Conservation (phyloP, 2,888 invertebrate genomes). For the Drosophila longiperda region DNA sequence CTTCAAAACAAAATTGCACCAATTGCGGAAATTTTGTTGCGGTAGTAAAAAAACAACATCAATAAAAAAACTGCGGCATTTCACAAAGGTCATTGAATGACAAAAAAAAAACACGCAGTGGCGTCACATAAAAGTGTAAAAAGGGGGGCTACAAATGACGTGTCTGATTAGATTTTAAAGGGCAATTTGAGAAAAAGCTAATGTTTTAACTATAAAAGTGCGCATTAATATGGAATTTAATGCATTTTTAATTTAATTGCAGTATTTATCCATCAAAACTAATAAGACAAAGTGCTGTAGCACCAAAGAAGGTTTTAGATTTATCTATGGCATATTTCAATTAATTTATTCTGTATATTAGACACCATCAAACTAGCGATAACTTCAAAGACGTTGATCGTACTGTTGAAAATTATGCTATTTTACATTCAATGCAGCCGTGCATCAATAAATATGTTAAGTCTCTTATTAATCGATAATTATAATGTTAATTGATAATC, state of each 20-base stretch:
- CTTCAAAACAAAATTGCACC: slow-evolving; percentile 68
- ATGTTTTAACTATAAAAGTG: not conserved
- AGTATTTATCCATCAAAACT: no score
- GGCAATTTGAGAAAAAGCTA: not conserved
- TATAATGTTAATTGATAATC: no score
- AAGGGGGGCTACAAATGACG: slow-evolving; percentile 1
- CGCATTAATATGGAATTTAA: not conserved
- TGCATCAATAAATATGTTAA: no score
- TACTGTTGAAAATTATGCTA: no score
- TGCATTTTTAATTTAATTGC: not conserved
- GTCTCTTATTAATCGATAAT: no score
- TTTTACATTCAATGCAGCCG: no score
- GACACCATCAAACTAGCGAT: no score
- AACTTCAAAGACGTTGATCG: no score
- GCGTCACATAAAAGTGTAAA: not conserved
- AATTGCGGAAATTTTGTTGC: slow-evolving; percentile 72
- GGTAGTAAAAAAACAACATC: slow-evolving; percentile 41
- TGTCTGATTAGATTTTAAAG: not conserved
- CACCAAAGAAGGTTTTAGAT: not conserved
- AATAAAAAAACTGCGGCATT: slow-evolving; percentile 34
- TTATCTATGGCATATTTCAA: not conserved
- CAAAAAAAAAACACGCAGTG: slow-evolving; percentile 18
- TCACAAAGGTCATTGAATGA: slow-evolving; percentile 61
- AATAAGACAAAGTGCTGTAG: no score
- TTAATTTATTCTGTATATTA: not conserved